Evolutionary conservation across 2,113 vertebrate species (phyloP), one percentile per base, ranked within the genome.

Genomic region (Dolichotis patagonum): DNA sequence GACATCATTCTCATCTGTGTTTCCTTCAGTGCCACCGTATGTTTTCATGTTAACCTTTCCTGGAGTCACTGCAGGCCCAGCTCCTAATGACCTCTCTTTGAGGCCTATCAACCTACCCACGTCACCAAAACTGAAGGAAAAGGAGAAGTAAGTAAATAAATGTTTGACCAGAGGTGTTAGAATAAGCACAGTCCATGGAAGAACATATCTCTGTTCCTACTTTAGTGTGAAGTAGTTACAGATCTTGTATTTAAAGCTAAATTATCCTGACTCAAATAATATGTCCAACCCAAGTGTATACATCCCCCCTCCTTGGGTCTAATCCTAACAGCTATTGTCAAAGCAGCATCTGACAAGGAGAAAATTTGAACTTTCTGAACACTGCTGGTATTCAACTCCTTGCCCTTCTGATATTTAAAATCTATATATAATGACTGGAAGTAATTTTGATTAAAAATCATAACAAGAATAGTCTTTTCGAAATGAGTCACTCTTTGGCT

Each of bases 241-340:
- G 88, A 92, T 94, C 35, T 95, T 88, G 22, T 88, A 84, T 93
- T 96, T 86, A 95, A 97, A 65, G 56, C 78, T 58, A 60, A 77
- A 11, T 93, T 78, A 75, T 90, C 62, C n/a, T 52, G 32, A 24
- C 38, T 91, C 62, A 92, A 41, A 69, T 60, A 78, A 73, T 38
- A 22, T 43, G 46, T 77, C 87, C 77, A 86, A 28, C 41, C 52
- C 43, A 89, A 81, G 49, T 54, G 30, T 46, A 35, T 28, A 58
- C 5, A 26, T 69, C 10, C 87, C 80, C 30, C 85, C 60, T 8
- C 69, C 3, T 73, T 35, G 38, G 62, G n/a, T 75, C 54, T 71
- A 86, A 94, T 83, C 78, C 94, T 89, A 87, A 82, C 58, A 77
- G 71, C 49, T 63, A 32, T n/a, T 85, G 77, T 92, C 84, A 91